A percentile compares a stretch with the other conserved stretches of the same genome.
These are phyloP conservation scores for Hemibagrus wyckioides DNA, from an alignment of 2,113 vertebrate species.

Conservation along the genomic window DNA sequence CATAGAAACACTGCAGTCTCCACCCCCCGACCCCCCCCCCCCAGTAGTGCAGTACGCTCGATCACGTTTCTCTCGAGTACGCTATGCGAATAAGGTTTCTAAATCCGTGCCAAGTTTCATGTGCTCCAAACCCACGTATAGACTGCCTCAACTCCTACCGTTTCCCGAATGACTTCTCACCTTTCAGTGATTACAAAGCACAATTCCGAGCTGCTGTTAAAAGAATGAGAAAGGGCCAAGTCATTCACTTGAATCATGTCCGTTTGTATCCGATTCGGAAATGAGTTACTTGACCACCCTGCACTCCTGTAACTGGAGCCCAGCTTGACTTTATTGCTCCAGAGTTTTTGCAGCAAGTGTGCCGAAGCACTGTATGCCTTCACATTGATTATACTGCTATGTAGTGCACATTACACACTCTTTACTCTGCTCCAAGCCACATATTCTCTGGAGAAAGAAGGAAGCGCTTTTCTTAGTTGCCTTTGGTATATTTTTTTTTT, in stretches of 20 bases:
- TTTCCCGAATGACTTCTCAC: background rate
- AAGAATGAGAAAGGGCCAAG: background rate
- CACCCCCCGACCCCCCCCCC: too few species aligned
- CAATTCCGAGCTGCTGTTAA: slow-evolving; percentile 12
- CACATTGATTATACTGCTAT: background rate
- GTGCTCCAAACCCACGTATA: background rate
- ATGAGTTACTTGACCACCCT: slow-evolving; percentile 15
- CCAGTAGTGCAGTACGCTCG: background rate
- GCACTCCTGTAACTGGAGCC: slow-evolving; percentile 1
- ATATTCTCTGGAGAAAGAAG: background rate
- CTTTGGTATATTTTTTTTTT: background rate
- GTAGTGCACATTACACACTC: slow-evolving; percentile 10
- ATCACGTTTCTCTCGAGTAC: background rate
- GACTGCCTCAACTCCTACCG: background rate
- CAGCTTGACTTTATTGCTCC: background rate
- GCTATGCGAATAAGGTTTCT: background rate
- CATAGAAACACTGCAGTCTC: background rate
- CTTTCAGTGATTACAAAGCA: slow-evolving; percentile 26
- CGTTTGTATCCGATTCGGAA: slow-evolving; percentile 11
- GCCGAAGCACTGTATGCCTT: background rate
- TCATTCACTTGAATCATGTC: slow-evolving; percentile 28
- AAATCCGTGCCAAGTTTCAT: too few species aligned
- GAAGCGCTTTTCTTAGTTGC: background rate
- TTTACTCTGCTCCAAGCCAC: background rate
- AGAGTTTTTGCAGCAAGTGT: background rate